Conservation (phyloP, 2,888 invertebrate species). For the Leptopilina syphax region DNA sequence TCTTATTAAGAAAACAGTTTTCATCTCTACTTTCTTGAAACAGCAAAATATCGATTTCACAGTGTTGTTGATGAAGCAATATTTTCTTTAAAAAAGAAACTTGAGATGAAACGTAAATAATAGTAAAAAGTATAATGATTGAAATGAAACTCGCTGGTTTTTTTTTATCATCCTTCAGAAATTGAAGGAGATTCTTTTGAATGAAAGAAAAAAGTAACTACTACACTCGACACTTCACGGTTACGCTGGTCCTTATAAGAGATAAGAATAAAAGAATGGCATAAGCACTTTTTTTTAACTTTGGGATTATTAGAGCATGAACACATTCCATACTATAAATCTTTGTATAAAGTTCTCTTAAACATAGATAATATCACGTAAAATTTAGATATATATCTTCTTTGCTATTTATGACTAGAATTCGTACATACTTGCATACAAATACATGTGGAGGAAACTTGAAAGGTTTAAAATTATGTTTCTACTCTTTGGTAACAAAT, state of each 20-base stretch:
- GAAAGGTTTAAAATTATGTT: constrained; percentile 49
- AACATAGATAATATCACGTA: constrained; percentile 12
- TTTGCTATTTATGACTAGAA: constrained; percentile 24
- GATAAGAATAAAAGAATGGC: constrained; percentile 49
- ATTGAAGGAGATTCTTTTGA: neutral
- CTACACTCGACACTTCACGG: neutral
- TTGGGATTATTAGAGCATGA: constrained; percentile 51
- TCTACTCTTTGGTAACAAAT: constrained; percentile 52
- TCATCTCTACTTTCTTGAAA: neutral
- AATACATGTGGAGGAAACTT: constrained; percentile 48
- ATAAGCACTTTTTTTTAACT: constrained; percentile 49
- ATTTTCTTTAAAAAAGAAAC: constrained; percentile 1
- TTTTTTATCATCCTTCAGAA: neutral
- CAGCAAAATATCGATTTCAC: neutral
- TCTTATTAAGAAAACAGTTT: neutral
- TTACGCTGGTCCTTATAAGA: constrained; percentile 42
- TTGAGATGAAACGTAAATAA: neutral
- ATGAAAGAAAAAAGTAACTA: neutral
- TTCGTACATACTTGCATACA: constrained; percentile 40
- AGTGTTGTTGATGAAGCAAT: neutral
- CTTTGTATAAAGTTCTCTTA: constrained; percentile 37
- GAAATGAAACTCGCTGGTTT: neutral
- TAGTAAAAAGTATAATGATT: neutral
- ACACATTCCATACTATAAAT: constrained; percentile 44
- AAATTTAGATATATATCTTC: constrained; percentile 38